These are phyloP conservation scores for Leptogaster cylindrica DNA, from an alignment of 2,888 invertebrate genomes.

Conservation along the genomic window DNA sequence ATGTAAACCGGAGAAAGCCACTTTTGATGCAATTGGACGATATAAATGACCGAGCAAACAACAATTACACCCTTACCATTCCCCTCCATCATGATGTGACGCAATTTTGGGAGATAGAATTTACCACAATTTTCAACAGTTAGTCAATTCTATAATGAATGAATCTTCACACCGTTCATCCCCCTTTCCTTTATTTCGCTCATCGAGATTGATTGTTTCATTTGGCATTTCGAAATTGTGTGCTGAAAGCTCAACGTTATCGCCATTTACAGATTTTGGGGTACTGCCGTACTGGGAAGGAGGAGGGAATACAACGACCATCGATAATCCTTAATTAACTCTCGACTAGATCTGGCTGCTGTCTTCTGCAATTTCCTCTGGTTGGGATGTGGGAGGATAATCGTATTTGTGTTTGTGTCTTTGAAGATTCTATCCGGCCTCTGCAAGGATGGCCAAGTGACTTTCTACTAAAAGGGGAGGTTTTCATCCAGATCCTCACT, in stretches of 20 bases:
- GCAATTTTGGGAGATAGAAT: background rate
- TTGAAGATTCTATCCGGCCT: too few species aligned
- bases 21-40: too few species aligned
- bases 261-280: background rate
- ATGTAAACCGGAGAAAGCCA: background rate
- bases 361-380: background rate
- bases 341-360: slow-evolving; percentile 2
- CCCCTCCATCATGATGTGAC: background rate
- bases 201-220: slow-evolving; percentile 13
- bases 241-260: background rate
- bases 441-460: too few species aligned
- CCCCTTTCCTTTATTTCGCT: too few species aligned
- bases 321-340: slow-evolving; percentile 35
- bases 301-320: background rate
- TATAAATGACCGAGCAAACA: slow-evolving; percentile 27
- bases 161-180: background rate
- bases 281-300: background rate
- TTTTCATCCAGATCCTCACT: background rate
- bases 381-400: background rate
- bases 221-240: background rate
- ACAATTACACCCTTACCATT: slow-evolving; percentile 4
- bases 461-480: background rate
- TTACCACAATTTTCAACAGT: background rate
- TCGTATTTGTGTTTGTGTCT: too few species aligned
- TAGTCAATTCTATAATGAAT: background rate